phyloP scores from a whole-genome alignment of 2,797 vertebrate species.

The Linurgus olivaceus region DNA sequence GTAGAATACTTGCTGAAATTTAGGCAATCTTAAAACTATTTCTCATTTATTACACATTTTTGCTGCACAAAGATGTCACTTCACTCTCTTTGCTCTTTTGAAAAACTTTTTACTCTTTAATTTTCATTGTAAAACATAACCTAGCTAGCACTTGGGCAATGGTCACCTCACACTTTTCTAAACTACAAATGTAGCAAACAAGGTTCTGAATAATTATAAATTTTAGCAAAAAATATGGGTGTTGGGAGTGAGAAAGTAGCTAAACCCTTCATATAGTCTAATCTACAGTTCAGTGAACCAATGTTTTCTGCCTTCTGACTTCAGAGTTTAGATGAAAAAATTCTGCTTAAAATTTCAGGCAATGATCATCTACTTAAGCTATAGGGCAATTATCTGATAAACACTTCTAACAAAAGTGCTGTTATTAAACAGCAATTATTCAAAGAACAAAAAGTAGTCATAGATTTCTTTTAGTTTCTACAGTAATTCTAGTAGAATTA shows the following conservation, averaged over 20 bases:
- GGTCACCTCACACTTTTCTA: neutral
- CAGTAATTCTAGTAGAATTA: neutral
- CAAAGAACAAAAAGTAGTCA: neutral
- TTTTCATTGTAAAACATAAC: neutral
- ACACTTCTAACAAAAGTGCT: neutral
- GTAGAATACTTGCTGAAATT: neutral
- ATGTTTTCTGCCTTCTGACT: neutral
- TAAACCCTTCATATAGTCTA: neutral
- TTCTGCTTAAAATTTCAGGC: neutral
- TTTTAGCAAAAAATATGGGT: rapidly evolving
- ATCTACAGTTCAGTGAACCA: neutral
- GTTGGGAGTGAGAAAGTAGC: rapidly evolving
- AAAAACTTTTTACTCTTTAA: neutral
- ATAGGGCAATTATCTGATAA: neutral
- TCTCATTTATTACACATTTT: neutral
- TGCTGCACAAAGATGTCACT: neutral
- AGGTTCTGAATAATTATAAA: neutral
- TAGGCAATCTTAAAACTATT: neutral
- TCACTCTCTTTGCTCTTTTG: neutral
- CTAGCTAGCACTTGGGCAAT: neutral
- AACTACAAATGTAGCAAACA: neutral
- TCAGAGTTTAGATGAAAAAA: neutral
- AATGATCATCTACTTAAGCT: neutral
- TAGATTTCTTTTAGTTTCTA: neutral
- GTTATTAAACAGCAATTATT: neutral